These are phyloP conservation scores for Quiscalus mexicanus DNA, from an alignment of 2,113 vertebrate genomes.

Conservation along the genomic window DNA sequence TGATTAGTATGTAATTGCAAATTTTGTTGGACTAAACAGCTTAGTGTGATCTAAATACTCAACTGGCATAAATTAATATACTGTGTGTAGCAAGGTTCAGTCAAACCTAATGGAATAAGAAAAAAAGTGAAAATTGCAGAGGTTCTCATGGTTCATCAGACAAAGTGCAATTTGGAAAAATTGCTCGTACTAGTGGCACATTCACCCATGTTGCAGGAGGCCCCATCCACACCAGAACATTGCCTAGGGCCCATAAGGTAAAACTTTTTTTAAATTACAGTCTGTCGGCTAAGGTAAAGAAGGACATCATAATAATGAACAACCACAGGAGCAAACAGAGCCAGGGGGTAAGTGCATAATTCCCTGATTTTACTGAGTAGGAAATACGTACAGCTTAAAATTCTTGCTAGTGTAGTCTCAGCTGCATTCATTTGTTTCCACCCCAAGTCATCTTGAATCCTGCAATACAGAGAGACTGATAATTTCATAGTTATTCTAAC, in stretches of 20 bases:
- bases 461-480: neutral
- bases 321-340: neutral
- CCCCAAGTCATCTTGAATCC: neutral
- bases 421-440: neutral
- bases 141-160: neutral
- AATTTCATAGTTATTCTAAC: slow-evolving; percentile 34
- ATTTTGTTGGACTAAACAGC: neutral
- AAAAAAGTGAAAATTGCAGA: neutral
- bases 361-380: neutral
- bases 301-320: neutral
- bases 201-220: neutral
- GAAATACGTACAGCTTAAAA: neutral
- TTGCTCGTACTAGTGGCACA: neutral
- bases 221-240: neutral
- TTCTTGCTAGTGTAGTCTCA: neutral
- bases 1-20: neutral
- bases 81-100: neutral
- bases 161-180: neutral
- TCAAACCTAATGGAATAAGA: neutral
- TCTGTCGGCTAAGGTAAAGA: neutral
- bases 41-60: neutral
- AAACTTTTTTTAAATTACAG: neutral
- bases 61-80: neutral
- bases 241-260: neutral
- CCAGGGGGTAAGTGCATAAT: neutral